Percentiles rank a stretch among this genome's conserved stretches.
Evolutionary conservation across 2,113 vertebrate genomes (phyloP).

Genomic region (Colinus virginianus): DNA sequence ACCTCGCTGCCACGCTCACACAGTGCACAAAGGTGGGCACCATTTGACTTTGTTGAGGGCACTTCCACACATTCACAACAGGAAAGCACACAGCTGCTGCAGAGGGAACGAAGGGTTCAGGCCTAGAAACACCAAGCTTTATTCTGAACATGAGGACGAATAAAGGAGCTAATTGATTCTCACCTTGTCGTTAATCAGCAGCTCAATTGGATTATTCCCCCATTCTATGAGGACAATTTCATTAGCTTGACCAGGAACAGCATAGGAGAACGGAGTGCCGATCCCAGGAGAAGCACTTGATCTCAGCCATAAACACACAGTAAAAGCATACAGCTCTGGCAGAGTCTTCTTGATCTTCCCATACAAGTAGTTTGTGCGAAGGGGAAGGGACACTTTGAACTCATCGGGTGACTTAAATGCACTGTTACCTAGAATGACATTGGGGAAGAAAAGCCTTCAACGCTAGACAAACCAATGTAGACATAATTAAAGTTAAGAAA

Average conservation of each 20-base stretch:
- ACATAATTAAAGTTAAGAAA: not conserved
- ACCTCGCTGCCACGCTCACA: not conserved
- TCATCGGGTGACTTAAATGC: conserved; percentile 96
- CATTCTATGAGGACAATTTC: conserved; percentile 98
- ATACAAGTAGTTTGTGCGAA: conserved; percentile 96
- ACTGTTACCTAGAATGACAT: conserved; percentile 83
- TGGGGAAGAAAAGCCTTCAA: not conserved
- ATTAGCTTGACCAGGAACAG: conserved; percentile 94
- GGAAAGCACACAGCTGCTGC: not conserved
- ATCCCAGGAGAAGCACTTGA: conserved; percentile 93
- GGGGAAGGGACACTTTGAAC: conserved; percentile 94
- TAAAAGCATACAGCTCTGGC: conserved; percentile 96
- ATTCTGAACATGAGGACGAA: accelerated
- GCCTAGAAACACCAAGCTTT: not conserved
- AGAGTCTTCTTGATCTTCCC: conserved; percentile 96
- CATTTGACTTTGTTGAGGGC: not conserved
- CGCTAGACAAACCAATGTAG: not conserved
- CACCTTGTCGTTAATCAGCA: conserved; percentile 98
- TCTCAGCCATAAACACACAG: conserved; percentile 96
- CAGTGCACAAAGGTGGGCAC: not conserved
- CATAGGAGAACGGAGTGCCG: conserved; percentile 96
- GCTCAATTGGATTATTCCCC: conserved; percentile 97
- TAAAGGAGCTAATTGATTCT: not conserved
- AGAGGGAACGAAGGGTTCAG: not conserved
- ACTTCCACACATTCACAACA: not conserved